phyloP scores from a whole-genome alignment of 2,113 vertebrate genomes.

The Cochlearius cochlearius region DNA sequence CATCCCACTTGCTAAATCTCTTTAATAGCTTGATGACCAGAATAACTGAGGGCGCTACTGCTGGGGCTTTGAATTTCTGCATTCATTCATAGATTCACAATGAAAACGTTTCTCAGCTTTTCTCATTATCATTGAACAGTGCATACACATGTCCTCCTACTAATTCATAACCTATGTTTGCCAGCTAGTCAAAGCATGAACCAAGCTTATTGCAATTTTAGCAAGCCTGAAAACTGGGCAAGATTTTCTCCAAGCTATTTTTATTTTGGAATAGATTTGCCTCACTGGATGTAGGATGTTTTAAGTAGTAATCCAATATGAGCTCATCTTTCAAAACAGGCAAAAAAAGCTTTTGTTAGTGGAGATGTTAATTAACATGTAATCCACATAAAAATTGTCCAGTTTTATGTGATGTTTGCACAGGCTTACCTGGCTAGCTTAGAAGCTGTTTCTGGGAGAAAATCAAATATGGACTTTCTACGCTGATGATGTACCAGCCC shows the following conservation, averaged over 20 bases:
- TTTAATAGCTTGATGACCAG: neutral
- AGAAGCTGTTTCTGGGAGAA: neutral
- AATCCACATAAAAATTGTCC: neutral
- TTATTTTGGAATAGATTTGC: constrained; percentile 9
- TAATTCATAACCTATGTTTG: constrained; percentile 43
- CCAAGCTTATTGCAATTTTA: constrained; percentile 14
- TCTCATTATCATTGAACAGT: constrained; percentile 23
- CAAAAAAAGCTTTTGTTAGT: neutral
- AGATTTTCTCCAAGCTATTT: constrained; percentile 22
- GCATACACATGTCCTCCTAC: constrained; percentile 27
- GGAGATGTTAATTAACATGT: neutral
- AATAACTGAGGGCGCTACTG: neutral
- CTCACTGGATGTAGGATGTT: neutral
- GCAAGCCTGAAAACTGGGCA: constrained; percentile 14
- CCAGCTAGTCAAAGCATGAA: constrained; percentile 20
- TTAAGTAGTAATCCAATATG: constrained; percentile 9
- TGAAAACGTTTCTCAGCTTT: constrained; percentile 15
- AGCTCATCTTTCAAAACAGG: neutral
- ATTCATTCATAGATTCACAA: constrained; percentile 17
- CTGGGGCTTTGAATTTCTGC: neutral
- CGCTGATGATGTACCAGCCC: neutral
- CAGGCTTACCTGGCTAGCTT: neutral
- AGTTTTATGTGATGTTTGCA: neutral
- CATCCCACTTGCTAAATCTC: neutral
- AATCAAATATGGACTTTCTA: neutral